Percentiles rank a stretch among this genome's conserved stretches.
These are phyloP conservation scores for Panagrolaimus sp. DNA, from an alignment of 1,140 invertebrate genomes.

Conservation along the genomic window DNA sequence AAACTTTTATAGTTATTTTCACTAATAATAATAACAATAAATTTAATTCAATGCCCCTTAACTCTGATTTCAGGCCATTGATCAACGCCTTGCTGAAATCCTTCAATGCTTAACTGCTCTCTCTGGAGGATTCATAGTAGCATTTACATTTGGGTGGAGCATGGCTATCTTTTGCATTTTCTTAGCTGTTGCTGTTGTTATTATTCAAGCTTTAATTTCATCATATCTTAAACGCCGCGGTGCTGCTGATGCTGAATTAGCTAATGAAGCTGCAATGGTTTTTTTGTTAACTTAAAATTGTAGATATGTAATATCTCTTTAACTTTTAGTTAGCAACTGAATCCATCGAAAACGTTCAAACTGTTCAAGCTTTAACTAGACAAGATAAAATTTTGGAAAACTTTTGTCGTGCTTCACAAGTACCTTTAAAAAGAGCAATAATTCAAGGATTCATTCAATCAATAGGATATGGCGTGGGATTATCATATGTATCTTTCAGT, in stretches of 20 bases:
- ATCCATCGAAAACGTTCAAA: slow-evolving; percentile 33
- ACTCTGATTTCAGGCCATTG: slow-evolving; percentile 52
- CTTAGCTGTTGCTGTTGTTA: slow-evolving; percentile 28
- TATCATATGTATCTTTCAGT: slow-evolving; percentile 29
- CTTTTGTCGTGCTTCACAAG: slow-evolving; percentile 16
- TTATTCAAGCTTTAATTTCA: slow-evolving; percentile 29
- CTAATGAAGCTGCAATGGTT: slow-evolving; percentile 31
- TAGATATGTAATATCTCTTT: background rate
- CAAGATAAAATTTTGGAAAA: slow-evolving; percentile 31
- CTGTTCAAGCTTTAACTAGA: slow-evolving; percentile 25
- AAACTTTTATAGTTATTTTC: too few relatives aligned
- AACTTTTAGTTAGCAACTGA: slow-evolving; percentile 16
- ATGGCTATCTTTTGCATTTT: slow-evolving; percentile 48
- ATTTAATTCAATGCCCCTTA: too few relatives aligned
- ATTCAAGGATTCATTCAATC: slow-evolving; percentile 31
- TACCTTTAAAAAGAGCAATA: slow-evolving; percentile 21
- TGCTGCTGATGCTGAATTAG: slow-evolving; percentile 32
- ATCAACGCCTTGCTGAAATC: slow-evolving; percentile 58
- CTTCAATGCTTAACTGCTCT: slow-evolving; percentile 60
- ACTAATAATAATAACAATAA: too few relatives aligned
- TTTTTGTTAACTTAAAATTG: too few relatives aligned
- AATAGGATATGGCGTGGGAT: slow-evolving; percentile 20
- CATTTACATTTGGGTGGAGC: slow-evolving; percentile 59
- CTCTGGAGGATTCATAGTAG: slow-evolving; percentile 52
- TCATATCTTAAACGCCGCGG: slow-evolving; percentile 36